Conservation (phyloP, 2,888 invertebrate species). For the Galerucella nymphaeae region DNA sequence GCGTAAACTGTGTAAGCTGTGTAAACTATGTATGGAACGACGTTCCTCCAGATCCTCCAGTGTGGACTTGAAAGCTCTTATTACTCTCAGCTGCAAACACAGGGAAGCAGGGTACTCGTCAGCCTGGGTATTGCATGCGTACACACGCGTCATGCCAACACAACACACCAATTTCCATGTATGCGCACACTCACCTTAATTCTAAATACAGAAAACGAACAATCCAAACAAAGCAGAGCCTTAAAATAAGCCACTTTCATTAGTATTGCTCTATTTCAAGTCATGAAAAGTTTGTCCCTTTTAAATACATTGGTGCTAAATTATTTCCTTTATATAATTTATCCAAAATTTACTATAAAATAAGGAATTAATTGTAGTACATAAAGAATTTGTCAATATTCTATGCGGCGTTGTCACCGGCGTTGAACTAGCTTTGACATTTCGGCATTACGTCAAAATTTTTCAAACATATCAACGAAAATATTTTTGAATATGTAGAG, state of each 20-base stretch:
- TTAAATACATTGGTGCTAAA: neutral
- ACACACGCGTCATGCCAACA: slow-evolving; percentile 49
- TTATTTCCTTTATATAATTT: neutral
- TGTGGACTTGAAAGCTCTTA: slow-evolving; percentile 99
- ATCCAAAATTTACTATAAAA: too few relatives aligned
- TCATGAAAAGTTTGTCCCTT: neutral
- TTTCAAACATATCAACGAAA: too few relatives aligned
- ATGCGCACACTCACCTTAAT: slow-evolving; percentile 19
- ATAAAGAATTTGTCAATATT: too few relatives aligned
- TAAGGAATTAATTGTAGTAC: too few relatives aligned
- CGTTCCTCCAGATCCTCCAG: slow-evolving; percentile 99
- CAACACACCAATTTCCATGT: slow-evolving; percentile 31
- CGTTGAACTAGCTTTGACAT: too few relatives aligned
- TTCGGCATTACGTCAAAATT: too few relatives aligned
- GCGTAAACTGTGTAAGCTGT: slow-evolving; percentile 89
- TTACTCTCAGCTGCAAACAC: slow-evolving; percentile 98
- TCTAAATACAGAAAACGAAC: slow-evolving; percentile 14
- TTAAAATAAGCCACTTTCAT: neutral
- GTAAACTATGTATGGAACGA: slow-evolving; percentile 97
- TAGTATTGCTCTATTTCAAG: neutral
- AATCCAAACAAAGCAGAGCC: slow-evolving; percentile 4
- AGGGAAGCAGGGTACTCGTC: slow-evolving; percentile 68
- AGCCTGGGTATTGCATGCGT: slow-evolving; percentile 63
- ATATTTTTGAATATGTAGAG: too few relatives aligned
- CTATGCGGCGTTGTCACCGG: too few relatives aligned